Conservation (phyloP, 2,888 invertebrate species). For the Ennomos fuscantarius region DNA sequence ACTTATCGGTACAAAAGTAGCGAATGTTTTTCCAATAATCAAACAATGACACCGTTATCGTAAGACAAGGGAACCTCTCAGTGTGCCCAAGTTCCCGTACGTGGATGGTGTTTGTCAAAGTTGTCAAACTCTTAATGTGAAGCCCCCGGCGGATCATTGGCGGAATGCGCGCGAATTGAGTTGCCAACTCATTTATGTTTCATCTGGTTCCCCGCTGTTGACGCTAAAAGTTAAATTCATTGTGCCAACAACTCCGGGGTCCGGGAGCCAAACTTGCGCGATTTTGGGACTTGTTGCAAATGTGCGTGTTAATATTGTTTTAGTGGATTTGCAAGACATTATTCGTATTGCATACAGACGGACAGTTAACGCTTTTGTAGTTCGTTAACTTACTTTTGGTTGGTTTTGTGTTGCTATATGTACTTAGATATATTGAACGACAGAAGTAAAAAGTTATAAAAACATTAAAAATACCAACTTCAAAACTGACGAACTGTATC, state of each 20-base stretch:
- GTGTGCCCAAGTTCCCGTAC: constrained; percentile 5
- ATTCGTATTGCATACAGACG: neutral
- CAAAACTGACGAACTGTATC: too few species aligned
- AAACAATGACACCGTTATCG: too few species aligned
- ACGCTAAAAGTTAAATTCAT: constrained; percentile 36
- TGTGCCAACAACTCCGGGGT: constrained; percentile 28
- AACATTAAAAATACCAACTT: too few species aligned
- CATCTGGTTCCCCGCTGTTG: constrained; percentile 32
- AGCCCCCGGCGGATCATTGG: constrained; percentile 39
- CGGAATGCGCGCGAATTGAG: constrained; percentile 42
- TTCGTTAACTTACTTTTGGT: too few species aligned
- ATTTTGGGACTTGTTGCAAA: constrained; percentile 28
- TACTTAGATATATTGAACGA: too few species aligned
- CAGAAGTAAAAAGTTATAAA: too few species aligned
- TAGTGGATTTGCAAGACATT: constrained; percentile 6
- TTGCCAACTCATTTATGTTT: constrained; percentile 42
- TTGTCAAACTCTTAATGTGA: constrained; percentile 36
- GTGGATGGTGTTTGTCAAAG: constrained; percentile 34
- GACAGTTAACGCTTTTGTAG: too few species aligned
- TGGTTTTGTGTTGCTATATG: too few species aligned
- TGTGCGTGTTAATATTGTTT: constrained; percentile 21
- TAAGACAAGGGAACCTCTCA: neutral
- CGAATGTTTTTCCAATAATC: too few species aligned
- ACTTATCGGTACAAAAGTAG: too few species aligned
- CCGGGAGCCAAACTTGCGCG: constrained; percentile 14